These are phyloP conservation scores for Keiferia lycopersicella DNA, from an alignment of 2,888 invertebrate genomes.

Conservation along the genomic window DNA sequence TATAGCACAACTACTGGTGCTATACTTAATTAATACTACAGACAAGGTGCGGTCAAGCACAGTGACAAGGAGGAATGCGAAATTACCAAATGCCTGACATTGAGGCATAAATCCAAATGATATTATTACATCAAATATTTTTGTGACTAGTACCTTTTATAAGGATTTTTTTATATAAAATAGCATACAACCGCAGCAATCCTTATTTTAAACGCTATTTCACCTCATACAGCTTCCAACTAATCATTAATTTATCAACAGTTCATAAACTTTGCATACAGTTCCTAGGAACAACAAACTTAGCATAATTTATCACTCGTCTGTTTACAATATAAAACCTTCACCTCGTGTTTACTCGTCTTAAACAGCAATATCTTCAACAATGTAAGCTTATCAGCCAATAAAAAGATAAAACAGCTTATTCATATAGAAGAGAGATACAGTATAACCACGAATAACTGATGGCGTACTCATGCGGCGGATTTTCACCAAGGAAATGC, in stretches of 20 bases:
- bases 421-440: not conserved
- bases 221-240: not conserved
- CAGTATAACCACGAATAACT: not conserved
- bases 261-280: constrained; percentile 8
- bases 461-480: not conserved
- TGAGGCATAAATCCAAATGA: not conserved
- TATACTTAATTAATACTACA: not conserved
- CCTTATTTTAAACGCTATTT: not conserved
- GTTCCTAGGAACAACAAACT: constrained; percentile 8
- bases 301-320: constrained; percentile 9
- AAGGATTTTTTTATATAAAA: constrained; percentile 9
- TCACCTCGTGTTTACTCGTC: constrained; percentile 21
- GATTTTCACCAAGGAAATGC: too few relatives aligned
- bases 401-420: constrained; percentile 9
- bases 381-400: constrained; percentile 10
- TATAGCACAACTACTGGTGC: not conserved
- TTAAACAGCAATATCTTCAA: not conserved
- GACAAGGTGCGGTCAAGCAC: not conserved
- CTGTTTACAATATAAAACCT: constrained; percentile 20
- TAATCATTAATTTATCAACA: constrained; percentile 9
- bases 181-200: not conserved
- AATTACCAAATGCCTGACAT: constrained; percentile 3
- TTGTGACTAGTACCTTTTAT: constrained; percentile 16
- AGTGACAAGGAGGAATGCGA: constrained; percentile 8
- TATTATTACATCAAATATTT: not conserved